These are phyloP conservation scores for Turdus rufiventris DNA, from an alignment of 2,113 vertebrate genomes.

Conservation along the genomic window DNA sequence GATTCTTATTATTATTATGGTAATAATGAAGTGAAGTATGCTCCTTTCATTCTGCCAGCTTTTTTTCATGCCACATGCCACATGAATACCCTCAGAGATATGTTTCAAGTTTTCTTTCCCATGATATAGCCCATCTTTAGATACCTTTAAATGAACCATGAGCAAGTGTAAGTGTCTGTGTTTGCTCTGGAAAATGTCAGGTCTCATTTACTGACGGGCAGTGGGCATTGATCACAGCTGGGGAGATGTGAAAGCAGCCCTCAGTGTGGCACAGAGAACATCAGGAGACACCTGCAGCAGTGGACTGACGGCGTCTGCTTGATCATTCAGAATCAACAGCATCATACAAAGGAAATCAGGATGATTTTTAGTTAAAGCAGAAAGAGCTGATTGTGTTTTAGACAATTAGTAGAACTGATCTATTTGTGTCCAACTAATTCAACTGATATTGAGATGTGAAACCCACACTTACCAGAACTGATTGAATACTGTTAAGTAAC, in stretches of 20 bases:
- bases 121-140: not conserved
- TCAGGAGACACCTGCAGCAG: not conserved
- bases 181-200: not conserved
- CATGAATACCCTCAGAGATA: not conserved
- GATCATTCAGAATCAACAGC: not conserved
- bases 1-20: not conserved
- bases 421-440: not conserved
- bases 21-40: not conserved
- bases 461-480: not conserved
- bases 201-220: not conserved
- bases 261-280: not conserved
- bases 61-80: not conserved
- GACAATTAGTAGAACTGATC: not conserved
- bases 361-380: not conserved
- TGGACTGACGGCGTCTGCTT: not conserved
- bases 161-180: not conserved
- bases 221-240: not conserved
- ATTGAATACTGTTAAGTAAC: not conserved
- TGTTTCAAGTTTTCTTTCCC: not conserved
- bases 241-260: not conserved
- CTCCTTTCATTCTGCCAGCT: not conserved
- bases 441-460: not conserved
- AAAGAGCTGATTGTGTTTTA: not conserved
- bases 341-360: not conserved
- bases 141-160: not conserved